These are phyloP conservation scores for Nestor notabilis DNA, from an alignment of 2,113 vertebrate genomes.

Conservation along the genomic window DNA sequence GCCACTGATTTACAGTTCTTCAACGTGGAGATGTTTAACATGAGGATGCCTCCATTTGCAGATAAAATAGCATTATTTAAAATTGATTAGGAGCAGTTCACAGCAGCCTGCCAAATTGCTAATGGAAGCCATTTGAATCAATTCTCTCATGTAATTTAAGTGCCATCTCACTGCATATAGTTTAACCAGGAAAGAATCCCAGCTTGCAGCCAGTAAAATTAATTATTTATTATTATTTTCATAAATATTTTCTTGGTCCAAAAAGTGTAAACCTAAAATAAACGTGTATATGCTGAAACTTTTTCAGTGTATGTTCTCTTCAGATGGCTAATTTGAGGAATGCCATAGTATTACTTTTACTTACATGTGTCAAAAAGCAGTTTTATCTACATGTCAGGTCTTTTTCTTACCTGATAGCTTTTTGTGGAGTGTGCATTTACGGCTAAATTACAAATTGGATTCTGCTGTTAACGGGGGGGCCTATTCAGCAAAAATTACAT, in stretches of 20 bases:
- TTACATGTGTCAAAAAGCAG: constrained; percentile 73
- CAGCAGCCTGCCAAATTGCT: constrained; percentile 76
- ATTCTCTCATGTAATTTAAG: constrained; percentile 80
- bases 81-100: constrained; percentile 78
- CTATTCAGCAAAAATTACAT: constrained; percentile 69
- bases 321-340: constrained; percentile 69
- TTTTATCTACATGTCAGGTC: constrained; percentile 67
- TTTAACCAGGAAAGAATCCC: constrained; percentile 69
- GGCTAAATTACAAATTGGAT: constrained; percentile 76
- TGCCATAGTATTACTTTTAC: constrained; percentile 71
- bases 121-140: constrained; percentile 81
- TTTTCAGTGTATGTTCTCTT: neutral
- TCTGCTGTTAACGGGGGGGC: constrained; percentile 70
- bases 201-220: constrained; percentile 65
- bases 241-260: constrained; percentile 65
- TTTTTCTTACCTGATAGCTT: constrained; percentile 56
- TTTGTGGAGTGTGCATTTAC: constrained; percentile 72
- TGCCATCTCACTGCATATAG: constrained; percentile 72
- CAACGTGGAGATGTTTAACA: constrained; percentile 7
- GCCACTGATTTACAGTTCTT: constrained; percentile 59
- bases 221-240: constrained; percentile 79
- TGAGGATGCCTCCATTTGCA: constrained; percentile 34
- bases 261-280: constrained; percentile 28
- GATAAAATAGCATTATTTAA: constrained; percentile 71
- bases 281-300: constrained; percentile 38